These are phyloP conservation scores for Microctonus aethiopoides DNA, from an alignment of 2,888 invertebrate species.

Conservation along the genomic window DNA sequence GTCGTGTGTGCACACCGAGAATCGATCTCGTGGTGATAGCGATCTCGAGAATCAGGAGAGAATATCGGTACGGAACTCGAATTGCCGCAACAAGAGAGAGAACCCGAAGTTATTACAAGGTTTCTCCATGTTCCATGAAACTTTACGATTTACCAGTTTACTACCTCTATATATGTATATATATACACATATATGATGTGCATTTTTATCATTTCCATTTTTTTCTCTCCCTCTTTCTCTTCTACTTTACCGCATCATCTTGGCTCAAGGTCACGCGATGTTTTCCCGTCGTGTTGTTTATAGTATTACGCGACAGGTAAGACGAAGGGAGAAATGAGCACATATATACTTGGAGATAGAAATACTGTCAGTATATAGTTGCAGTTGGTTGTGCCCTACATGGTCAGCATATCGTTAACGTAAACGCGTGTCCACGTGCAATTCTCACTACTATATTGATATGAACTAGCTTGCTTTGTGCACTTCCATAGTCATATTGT, in stretches of 20 bases:
- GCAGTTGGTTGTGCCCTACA: not conserved
- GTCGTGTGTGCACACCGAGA: conserved; percentile 17
- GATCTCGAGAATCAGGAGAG: conserved; percentile 8
- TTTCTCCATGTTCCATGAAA: conserved; percentile 23
- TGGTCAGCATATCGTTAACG: conserved; percentile 8
- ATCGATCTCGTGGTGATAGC: conserved; percentile 16
- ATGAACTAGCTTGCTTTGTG: not conserved
- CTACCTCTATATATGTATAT: conserved; percentile 4
- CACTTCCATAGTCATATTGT: not conserved
- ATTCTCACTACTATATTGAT: not conserved
- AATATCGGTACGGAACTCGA: conserved; percentile 12
- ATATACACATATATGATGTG: not conserved
- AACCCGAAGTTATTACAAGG: conserved; percentile 22
- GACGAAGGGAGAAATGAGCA: not conserved
- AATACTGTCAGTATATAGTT: not conserved
- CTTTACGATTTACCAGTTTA: conserved; percentile 20
- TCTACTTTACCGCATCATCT: not conserved
- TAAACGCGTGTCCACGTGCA: not conserved
- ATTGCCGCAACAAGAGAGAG: not conserved
- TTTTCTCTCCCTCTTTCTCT: not conserved
- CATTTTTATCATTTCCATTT: not conserved
- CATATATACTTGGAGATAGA: not conserved
- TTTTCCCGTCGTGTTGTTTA: not conserved
- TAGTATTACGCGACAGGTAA: not conserved
- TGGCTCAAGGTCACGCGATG: conserved; percentile 10